Conservation (phyloP, 2,113 vertebrate species). For the Isichthys henryi region DNA sequence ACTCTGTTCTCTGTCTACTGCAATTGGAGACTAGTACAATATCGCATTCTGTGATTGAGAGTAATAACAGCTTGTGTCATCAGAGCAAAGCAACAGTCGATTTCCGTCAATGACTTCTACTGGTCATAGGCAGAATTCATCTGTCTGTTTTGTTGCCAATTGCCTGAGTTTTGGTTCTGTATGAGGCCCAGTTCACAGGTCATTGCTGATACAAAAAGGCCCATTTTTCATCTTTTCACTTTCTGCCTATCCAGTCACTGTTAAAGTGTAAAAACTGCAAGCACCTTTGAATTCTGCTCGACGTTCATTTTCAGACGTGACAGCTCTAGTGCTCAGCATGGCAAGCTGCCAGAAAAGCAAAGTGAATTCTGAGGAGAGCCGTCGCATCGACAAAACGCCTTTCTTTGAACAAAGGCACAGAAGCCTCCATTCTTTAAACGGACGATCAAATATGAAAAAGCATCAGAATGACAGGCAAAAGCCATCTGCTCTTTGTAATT, state of each 20-base stretch:
- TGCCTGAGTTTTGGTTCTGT: neutral
- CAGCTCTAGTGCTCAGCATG: neutral
- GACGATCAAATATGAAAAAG: neutral
- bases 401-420: neutral
- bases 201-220: neutral
- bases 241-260: neutral
- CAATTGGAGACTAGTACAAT: neutral
- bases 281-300: neutral
- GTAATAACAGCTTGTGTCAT: neutral
- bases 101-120: neutral
- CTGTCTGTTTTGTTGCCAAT: neutral
- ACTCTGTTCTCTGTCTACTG: neutral
- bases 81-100: neutral
- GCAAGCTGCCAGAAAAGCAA: neutral
- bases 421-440: neutral
- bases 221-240: neutral
- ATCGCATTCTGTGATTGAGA: neutral
- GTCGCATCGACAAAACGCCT: neutral
- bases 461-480: neutral
- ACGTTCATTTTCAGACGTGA: neutral
- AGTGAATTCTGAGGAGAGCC: neutral
- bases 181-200: neutral
- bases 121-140: neutral
- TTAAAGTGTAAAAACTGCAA: neutral
- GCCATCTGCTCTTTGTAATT: neutral